Evolutionary conservation across 2,888 invertebrate genomes (phyloP), one percentile per base, ranked within the genome.

Genomic region (Carpatolechia fugitivella): DNA sequence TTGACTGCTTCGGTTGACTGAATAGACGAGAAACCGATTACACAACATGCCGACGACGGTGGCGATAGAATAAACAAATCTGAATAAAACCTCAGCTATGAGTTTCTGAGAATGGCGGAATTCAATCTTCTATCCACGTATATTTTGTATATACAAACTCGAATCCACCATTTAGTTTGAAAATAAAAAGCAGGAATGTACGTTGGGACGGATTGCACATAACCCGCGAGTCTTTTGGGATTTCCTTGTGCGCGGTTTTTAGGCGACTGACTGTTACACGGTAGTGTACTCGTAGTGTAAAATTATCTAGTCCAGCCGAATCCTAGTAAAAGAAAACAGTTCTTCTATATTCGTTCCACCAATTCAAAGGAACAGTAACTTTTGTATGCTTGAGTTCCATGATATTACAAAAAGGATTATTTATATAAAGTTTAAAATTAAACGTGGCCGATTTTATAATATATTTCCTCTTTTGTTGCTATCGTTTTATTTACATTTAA

Each of bases 201-300:
- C 69, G 70, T 62, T 58, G 66, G 71, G 72, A 77, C 73, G 80
- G 76, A 80, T 80, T 80, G 81, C 78, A 78, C 64, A 75, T 74
- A 78, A 74, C 78, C 78, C 76, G 64, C 65, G 70, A 76, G 77
- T 79, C 79, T 78, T 76, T 78, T 69, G 79, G 79, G 80, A 81
- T 81, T 80, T 78, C 69, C 69, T 65, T 66, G 65, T 61, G 65
- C 68, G 66, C 60, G 67, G 73, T 73, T 74, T 75, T 72, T 69
- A 69, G 59, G 59, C 55, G 68, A 58, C 61, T 40, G 14, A 57
- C 49, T 46, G 52, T 75, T 52, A 63, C 67, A 81, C 70, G 62
- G 74, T 24, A 24, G 24, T 24, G 24, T n/a, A n/a, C n/a, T n/a
- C n/a, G n/a, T 24, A 24, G 24, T 24, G 24, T 24, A 24, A 3